Evolutionary conservation across 2,797 vertebrate genomes (phyloP).

Genomic region (Prunella strophiata): DNA sequence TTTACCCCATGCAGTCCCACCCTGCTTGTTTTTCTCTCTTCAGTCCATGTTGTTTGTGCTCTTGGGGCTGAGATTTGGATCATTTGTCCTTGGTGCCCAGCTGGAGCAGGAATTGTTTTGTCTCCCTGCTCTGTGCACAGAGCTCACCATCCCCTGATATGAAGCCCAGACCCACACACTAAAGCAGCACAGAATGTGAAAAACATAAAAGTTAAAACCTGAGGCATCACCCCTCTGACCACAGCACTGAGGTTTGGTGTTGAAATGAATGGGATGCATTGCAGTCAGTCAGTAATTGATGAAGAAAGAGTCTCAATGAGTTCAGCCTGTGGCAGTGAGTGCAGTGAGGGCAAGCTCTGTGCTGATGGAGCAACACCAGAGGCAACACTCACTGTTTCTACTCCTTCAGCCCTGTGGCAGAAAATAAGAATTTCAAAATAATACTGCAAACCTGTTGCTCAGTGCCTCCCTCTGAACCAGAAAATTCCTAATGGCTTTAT

Average conservation of each 20-base stretch:
- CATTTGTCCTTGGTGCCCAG: background rate
- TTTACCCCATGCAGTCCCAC: too few relatives aligned
- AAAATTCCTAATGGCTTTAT: background rate
- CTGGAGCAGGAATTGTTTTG: background rate
- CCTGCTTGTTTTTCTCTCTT: background rate
- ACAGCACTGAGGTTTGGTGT: rapidly evolving
- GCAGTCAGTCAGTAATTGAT: background rate
- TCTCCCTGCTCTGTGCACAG: background rate
- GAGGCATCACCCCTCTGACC: background rate
- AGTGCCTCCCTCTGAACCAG: background rate
- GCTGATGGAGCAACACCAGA: background rate
- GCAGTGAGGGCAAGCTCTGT: background rate
- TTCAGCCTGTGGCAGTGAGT: background rate
- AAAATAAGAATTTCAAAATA: background rate
- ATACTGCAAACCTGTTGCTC: background rate
- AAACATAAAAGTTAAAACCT: background rate
- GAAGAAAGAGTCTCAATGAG: background rate
- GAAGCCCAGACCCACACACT: background rate
- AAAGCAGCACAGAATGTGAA: background rate
- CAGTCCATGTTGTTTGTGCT: background rate
- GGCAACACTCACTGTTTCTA: background rate
- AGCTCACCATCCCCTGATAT: rapidly evolving
- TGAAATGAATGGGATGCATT: background rate
- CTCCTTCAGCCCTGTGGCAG: background rate
- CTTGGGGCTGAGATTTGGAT: background rate